Percentiles rank a stretch among this genome's conserved stretches.
phyloP scores from a whole-genome alignment of 2,113 vertebrate species.

The Capreolus pygargus region DNA sequence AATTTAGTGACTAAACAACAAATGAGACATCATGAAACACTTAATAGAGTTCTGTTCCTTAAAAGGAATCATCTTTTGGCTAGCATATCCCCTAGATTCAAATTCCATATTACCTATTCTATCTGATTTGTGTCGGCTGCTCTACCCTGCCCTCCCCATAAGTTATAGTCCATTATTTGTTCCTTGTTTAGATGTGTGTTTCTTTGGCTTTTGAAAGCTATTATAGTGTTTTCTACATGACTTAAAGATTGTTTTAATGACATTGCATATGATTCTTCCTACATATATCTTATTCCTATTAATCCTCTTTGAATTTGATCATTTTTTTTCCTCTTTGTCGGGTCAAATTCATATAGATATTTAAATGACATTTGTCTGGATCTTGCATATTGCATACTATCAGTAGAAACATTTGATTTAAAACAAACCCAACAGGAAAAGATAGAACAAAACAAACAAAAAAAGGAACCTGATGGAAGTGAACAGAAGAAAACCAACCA shows the following conservation, averaged over 20 bases:
- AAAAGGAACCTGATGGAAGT: neutral
- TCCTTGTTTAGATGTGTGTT: neutral
- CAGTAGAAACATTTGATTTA: neutral
- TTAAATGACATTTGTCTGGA: neutral
- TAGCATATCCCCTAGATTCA: neutral
- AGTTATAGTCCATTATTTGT: neutral
- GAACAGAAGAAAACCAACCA: neutral
- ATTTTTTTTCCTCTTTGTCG: neutral
- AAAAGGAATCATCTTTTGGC: neutral
- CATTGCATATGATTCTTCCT: neutral
- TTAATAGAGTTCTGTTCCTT: neutral
- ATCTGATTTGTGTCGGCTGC: neutral
- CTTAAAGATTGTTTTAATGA: neutral
- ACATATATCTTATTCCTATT: neutral
- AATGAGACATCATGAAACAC: neutral
- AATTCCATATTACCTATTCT: neutral
- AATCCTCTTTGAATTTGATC: neutral
- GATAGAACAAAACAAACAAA: neutral
- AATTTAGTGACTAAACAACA: neutral
- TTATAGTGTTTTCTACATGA: neutral
- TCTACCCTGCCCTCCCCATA: neutral
- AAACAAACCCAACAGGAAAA: neutral
- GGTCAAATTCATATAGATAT: neutral
- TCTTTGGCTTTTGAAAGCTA: neutral
- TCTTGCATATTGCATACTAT: neutral